These are phyloP conservation scores for Anodontia alba DNA, from an alignment of 2,888 invertebrate species.

Conservation along the genomic window DNA sequence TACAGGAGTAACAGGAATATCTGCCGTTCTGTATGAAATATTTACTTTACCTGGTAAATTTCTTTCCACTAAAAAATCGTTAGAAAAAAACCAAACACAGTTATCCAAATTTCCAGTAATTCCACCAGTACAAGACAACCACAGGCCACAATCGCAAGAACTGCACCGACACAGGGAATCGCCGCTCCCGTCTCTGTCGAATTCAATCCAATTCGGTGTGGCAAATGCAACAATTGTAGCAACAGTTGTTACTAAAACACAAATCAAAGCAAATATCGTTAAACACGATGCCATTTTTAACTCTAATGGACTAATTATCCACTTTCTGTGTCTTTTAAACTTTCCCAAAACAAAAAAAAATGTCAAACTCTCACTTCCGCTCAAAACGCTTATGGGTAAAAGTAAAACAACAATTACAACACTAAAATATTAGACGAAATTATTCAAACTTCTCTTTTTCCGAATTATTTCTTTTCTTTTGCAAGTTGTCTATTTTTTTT, in stretches of 20 bases:
- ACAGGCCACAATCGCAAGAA: slow-evolving; percentile 77
- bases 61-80: slow-evolving; percentile 74
- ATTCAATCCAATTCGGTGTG: slow-evolving; percentile 79
- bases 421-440: too few relatives aligned
- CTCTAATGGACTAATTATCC: not conserved
- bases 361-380: slow-evolving; percentile 10
- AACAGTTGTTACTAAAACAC: slow-evolving; percentile 79
- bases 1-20: too few relatives aligned
- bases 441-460: too few relatives aligned
- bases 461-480: too few relatives aligned
- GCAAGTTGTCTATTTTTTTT: too few relatives aligned
- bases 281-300: slow-evolving; percentile 75
- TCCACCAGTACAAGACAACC: slow-evolving; percentile 71
- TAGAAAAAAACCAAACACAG: slow-evolving; percentile 77
- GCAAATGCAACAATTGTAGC: slow-evolving; percentile 79
- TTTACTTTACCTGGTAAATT: slow-evolving; percentile 72
- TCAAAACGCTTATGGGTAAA: not conserved
- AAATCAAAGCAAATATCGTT: slow-evolving; percentile 76
- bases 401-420: too few relatives aligned
- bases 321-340: not conserved
- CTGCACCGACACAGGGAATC: slow-evolving; percentile 58
- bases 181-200: slow-evolving; percentile 51
- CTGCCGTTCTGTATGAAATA: too few relatives aligned
- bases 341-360: not conserved
- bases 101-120: slow-evolving; percentile 70